Evolutionary conservation across 2,888 invertebrate species (phyloP).

Genomic region (Epirrita christyi): DNA sequence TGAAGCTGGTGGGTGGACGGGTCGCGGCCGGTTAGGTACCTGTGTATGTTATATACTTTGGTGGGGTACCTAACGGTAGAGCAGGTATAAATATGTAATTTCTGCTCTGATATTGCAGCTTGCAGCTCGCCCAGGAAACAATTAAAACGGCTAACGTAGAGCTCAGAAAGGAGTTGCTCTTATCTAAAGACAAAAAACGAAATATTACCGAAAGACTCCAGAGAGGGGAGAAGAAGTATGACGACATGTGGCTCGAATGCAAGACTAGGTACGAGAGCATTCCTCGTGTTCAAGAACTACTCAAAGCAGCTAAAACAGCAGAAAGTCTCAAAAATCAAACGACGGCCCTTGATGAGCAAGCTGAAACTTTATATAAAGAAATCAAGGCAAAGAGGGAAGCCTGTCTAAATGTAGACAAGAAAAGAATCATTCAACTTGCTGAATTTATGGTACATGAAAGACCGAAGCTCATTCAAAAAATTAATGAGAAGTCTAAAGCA

Average conservation of each 20-base stretch:
- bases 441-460: conserved; percentile 49
- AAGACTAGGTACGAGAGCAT: conserved; percentile 67
- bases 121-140: conserved; percentile 47
- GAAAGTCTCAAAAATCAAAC: conserved; percentile 49
- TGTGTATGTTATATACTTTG: too few species aligned
- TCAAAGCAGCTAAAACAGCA: conserved; percentile 45
- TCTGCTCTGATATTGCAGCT: conserved; percentile 1
- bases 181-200: conserved; percentile 55
- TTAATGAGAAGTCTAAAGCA: conserved; percentile 47
- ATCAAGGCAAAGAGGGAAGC: too few species aligned
- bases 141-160: conserved; percentile 64
- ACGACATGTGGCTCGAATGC: conserved; percentile 36
- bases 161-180: conserved; percentile 58
- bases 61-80: too few species aligned
- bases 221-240: conserved; percentile 62
- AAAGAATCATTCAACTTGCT: conserved; percentile 60
- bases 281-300: conserved; percentile 59
- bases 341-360: conserved; percentile 46
- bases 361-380: too few species aligned
- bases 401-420: conserved; percentile 44
- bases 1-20: too few species aligned
- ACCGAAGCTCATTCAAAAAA: conserved; percentile 33
- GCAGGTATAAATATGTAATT: too few species aligned
- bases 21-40: too few species aligned
- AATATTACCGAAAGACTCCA: conserved; percentile 54